Percentiles rank a stretch among this genome's conserved stretches.
Evolutionary conservation across 1,140 invertebrate species (phyloP).

Genomic region (Zaprionus capensis): DNA sequence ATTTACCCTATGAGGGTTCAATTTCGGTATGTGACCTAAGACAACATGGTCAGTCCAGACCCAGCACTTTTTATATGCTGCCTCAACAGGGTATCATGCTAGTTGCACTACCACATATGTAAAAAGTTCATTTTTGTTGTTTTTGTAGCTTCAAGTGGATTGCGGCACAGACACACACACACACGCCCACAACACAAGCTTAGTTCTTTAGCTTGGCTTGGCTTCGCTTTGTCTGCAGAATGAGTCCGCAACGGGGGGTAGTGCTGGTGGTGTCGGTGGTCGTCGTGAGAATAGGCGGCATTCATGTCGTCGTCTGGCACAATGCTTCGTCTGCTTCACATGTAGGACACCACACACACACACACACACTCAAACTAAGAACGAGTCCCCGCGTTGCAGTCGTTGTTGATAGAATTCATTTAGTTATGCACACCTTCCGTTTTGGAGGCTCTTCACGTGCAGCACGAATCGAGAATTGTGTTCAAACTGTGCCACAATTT

Average conservation of each 20-base stretch:
- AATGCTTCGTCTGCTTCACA: slow-evolving; percentile 47
- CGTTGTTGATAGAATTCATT: slow-evolving; percentile 75
- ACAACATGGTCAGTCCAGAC: too few relatives aligned
- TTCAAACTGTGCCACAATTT: slow-evolving; percentile 32
- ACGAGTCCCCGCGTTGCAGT: slow-evolving; percentile 16
- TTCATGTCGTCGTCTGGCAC: slow-evolving; percentile 10
- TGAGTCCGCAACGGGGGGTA: neutral
- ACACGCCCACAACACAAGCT: slow-evolving; percentile 11
- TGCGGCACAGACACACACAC: slow-evolving; percentile 17
- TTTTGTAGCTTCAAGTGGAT: slow-evolving; percentile 42
- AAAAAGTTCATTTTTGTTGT: neutral
- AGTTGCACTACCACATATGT: neutral
- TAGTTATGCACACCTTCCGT: slow-evolving; percentile 81
- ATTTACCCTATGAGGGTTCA: neutral
- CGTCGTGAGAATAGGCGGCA: neutral
- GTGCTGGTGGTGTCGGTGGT: neutral
- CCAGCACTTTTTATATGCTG: too few relatives aligned
- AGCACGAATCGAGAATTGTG: slow-evolving; percentile 62
- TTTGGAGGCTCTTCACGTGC: slow-evolving; percentile 76
- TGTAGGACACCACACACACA: slow-evolving; percentile 37
- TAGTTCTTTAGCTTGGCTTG: slow-evolving; percentile 9
- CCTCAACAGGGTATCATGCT: neutral
- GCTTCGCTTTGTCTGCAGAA: neutral
- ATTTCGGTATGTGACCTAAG: too few relatives aligned
- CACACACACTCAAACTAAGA: neutral